Evolutionary conservation across 2,113 vertebrate genomes (phyloP), one percentile per base, ranked within the genome.

Genomic region (Heterotilapia buettikoferi): DNA sequence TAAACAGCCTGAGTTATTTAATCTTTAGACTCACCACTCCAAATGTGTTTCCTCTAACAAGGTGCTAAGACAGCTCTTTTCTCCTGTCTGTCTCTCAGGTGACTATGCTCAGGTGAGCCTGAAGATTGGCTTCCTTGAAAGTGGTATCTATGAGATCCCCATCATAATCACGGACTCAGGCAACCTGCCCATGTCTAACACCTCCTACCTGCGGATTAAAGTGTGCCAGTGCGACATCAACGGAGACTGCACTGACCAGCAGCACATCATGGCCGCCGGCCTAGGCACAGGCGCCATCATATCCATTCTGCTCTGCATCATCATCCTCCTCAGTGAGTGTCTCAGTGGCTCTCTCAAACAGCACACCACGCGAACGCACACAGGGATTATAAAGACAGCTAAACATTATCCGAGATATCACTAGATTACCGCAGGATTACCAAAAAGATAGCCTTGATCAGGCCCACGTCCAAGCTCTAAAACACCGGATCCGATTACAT

Each of bases 111-210:
- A 99, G 90, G 84, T 99, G 50, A 98, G 97, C 87, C 95, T 99
- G 88, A 98, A 96, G 92, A 98, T 99, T 61, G 97, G 97, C 80
- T 99, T 97, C 93, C 96, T 99, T 33, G 98, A 99, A 88, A 98
- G 97, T 18, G 98, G 98, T 2, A 97, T 99, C 94, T 99, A 99
- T 3, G 97, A 98, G 12, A 95, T 99, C 82, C 99, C 99, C 54
- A 97, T 99, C 94, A 97, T 97, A 66, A 98, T 99, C 94, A 98
- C 98, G 2, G 99, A 99, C 94, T 99, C 99, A 2, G 99, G 99
- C 84, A 99, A 99, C 94, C 97, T 98, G 86, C 98, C 98, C 76
- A 97, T 98, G 94, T 97, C 98, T 71, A 99, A 98, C 94, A 98
- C 97, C 40, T 99, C 99, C 1, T 95, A 98, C 93, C 97, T 99